Conservation (phyloP, 2,888 invertebrate species). For the Aplocera efformata region DNA sequence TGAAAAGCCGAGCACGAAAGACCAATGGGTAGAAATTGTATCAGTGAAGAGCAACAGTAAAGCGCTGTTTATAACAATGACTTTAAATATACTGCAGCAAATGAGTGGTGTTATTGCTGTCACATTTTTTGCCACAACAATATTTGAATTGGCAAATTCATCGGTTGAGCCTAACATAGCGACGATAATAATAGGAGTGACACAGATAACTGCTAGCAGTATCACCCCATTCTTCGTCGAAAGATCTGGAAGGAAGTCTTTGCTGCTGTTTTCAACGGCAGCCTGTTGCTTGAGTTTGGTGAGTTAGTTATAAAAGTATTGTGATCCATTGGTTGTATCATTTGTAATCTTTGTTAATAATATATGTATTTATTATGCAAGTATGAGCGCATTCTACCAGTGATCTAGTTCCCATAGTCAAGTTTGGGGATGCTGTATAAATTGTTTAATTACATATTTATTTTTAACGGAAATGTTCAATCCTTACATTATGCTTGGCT, state of each 20-base stretch:
- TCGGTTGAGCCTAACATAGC: conserved; percentile 41
- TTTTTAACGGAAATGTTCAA: no score
- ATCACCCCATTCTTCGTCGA: conserved; percentile 48
- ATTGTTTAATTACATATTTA: no score
- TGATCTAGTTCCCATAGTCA: no score
- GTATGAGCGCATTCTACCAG: no score
- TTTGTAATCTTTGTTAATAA: no score
- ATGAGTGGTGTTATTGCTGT: conserved; percentile 45
- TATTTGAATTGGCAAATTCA: conserved; percentile 47
- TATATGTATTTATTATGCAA: no score
- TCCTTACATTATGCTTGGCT: no score
- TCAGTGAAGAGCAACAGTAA: conserved; percentile 40
- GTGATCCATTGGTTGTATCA: no score
- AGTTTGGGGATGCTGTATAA: no score
- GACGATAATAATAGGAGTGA: conserved; percentile 46
- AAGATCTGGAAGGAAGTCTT: conserved; percentile 40
- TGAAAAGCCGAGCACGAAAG: conserved; percentile 16
- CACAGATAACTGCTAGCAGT: conserved; percentile 38
- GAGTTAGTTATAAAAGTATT: conserved; percentile 22
- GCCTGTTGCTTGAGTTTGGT: conserved; percentile 46
- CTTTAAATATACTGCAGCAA: conserved; percentile 40
- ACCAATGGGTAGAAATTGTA: conserved; percentile 42
- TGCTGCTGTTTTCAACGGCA: conserved; percentile 44
- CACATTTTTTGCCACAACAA: conserved; percentile 40
- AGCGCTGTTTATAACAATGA: conserved; percentile 41